Percentiles rank a stretch among this genome's conserved stretches.
These are phyloP conservation scores for Gymnarchus niloticus DNA, from an alignment of 2,113 vertebrate genomes.

Conservation along the genomic window DNA sequence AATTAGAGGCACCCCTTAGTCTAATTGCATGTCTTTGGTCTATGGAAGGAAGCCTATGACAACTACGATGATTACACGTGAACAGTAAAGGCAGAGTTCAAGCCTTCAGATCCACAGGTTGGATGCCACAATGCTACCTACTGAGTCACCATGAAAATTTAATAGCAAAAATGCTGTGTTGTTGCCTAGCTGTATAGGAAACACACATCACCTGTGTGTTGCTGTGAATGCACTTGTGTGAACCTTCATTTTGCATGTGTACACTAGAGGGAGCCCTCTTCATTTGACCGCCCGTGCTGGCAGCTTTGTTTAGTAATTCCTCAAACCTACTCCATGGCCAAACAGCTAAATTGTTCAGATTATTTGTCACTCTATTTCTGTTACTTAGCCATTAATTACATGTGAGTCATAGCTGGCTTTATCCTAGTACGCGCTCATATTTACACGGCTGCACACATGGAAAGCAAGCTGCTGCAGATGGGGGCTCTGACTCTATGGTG, in stretches of 20 bases:
- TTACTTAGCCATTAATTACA: background rate
- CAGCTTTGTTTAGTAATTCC: background rate
- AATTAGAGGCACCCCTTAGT: background rate
- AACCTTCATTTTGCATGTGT: background rate
- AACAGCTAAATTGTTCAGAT: conserved; percentile 9
- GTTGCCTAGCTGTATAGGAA: background rate
- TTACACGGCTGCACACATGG: background rate
- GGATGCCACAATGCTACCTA: background rate
- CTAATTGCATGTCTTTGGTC: no score
- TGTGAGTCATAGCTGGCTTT: background rate
- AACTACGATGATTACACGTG: no score
- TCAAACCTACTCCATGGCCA: background rate
- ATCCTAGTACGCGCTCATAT: background rate
- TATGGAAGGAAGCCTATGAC: background rate
- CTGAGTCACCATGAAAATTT: background rate
- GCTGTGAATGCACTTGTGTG: background rate
- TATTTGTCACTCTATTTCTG: background rate
- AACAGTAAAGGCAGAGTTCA: background rate
- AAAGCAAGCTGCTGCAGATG: no score
- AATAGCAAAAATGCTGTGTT: background rate
- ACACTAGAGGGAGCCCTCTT: background rate
- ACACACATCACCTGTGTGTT: background rate
- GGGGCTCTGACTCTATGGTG: background rate
- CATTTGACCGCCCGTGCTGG: no score
- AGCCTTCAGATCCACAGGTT: background rate